phyloP scores from a whole-genome alignment of 2,888 invertebrate genomes.

The Ligdia adustata region DNA sequence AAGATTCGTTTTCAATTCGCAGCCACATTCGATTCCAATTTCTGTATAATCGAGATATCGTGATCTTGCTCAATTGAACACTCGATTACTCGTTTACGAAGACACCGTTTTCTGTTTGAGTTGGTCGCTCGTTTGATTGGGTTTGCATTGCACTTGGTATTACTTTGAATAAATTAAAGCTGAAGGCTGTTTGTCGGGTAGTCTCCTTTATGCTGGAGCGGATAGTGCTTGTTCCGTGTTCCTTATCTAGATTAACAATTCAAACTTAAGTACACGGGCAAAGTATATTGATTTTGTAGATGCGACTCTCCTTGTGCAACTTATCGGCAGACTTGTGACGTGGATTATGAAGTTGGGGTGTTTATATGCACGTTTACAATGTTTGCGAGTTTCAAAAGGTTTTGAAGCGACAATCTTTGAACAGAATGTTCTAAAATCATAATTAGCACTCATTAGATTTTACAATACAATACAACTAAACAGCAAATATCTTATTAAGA shows the following conservation, averaged over 20 bases:
- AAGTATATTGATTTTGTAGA: not conserved
- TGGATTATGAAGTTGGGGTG: no score
- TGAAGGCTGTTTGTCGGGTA: slow-evolving; percentile 38
- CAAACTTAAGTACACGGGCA: not conserved
- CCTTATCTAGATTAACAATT: not conserved
- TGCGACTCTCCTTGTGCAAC: no score
- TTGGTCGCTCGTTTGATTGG: slow-evolving; percentile 76
- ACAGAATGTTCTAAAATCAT: no score
- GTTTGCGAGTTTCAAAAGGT: no score
- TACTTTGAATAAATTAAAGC: slow-evolving; percentile 61
- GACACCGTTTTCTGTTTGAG: slow-evolving; percentile 72
- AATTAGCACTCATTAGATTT: no score
- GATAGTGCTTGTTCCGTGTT: not conserved
- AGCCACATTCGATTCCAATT: slow-evolving; percentile 76
- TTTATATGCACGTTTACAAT: no score
- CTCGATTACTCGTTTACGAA: slow-evolving; percentile 79
- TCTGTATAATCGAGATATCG: slow-evolving; percentile 80
- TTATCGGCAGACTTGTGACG: no score
- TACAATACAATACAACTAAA: no score
- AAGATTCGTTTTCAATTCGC: slow-evolving; percentile 70
- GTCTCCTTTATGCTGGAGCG: not conserved
- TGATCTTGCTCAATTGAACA: slow-evolving; percentile 82
- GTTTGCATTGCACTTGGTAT: slow-evolving; percentile 71
- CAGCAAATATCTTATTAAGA: no score
- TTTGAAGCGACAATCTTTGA: no score